Conservation (phyloP, 2,888 invertebrate species). For the Ommatoiulus sabulosus region DNA sequence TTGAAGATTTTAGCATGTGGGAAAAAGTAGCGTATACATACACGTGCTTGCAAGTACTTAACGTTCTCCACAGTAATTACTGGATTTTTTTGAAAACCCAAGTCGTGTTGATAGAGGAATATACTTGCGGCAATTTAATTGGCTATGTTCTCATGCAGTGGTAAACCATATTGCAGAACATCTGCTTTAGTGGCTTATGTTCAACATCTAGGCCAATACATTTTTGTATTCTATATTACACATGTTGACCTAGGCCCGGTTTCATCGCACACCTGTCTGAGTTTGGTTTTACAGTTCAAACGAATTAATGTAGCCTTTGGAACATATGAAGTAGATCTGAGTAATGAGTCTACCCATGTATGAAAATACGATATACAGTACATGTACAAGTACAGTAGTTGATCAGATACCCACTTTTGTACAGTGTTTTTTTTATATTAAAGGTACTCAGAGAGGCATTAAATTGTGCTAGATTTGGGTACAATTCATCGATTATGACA, state of each 20-base stretch:
- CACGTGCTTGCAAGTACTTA: too few species aligned
- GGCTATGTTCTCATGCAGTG: background rate
- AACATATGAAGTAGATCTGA: background rate
- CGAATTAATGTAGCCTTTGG: too few species aligned
- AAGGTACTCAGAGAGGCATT: too few species aligned
- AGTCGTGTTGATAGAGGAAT: too few species aligned
- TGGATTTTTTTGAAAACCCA: too few species aligned
- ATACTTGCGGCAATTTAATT: background rate
- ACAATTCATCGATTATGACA: too few species aligned
- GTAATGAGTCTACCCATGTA: background rate
- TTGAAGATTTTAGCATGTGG: background rate
- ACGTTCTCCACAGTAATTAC: too few species aligned
- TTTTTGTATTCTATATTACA: background rate
- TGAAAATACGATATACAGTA: background rate
- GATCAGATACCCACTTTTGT: background rate
- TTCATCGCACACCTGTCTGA: background rate
- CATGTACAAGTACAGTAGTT: too few species aligned
- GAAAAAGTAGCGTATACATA: background rate
- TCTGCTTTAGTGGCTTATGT: background rate
- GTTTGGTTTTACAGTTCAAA: background rate
- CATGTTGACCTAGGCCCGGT: background rate
- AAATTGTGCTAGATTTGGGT: too few species aligned
- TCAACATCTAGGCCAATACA: background rate
- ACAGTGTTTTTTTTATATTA: background rate
- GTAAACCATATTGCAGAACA: background rate